Conservation (phyloP, 2,888 invertebrate genomes). For the Netelia fuscicornis region DNA sequence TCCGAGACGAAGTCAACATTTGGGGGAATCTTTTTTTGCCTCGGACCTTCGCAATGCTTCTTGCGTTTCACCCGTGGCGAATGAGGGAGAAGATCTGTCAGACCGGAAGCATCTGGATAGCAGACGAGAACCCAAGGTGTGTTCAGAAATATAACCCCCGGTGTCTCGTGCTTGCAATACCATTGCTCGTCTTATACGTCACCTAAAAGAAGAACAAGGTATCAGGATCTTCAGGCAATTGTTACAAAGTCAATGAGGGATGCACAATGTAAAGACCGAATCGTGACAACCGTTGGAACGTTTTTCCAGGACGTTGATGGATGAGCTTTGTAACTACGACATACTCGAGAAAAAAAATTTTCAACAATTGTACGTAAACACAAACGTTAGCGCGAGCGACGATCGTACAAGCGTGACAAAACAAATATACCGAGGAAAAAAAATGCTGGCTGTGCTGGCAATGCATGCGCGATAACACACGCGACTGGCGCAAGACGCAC, state of each 20-base stretch:
- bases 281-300: too few species aligned
- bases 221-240: neutral
- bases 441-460: neutral
- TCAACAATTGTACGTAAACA: neutral
- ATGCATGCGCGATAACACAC: slow-evolving; percentile 22
- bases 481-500: neutral
- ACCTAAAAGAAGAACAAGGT: neutral
- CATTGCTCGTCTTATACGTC: neutral
- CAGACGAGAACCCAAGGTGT: neutral
- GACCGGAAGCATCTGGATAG: neutral
- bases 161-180: neutral
- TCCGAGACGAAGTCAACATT: neutral
- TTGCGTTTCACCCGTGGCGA: neutral
- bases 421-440: neutral
- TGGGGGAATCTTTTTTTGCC: neutral
- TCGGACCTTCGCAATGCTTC: neutral
- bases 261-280: too few species aligned
- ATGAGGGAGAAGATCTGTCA: neutral
- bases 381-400: neutral
- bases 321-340: too few species aligned
- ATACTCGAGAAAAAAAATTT: neutral
- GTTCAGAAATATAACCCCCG: neutral
- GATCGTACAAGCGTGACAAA: neutral
- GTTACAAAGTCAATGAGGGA: too few species aligned
- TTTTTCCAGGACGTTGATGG: too few species aligned